phyloP scores from a whole-genome alignment of 1,140 invertebrate genomes.

The Hesperophylax magnus region DNA sequence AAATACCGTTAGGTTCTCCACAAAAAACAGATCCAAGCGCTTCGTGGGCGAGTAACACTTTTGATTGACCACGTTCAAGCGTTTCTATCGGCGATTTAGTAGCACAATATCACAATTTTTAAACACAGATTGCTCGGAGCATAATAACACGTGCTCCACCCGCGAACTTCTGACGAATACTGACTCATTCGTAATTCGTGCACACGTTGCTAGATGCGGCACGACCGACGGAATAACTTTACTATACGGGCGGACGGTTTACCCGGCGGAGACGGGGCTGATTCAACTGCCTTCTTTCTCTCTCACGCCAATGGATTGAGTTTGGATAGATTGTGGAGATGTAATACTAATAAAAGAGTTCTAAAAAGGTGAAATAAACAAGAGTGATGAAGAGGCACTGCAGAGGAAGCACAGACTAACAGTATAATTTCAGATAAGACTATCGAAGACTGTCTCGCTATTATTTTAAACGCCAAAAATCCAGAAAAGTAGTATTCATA shows the following conservation, averaged over 20 bases:
- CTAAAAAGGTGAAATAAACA: neutral
- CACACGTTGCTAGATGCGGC: neutral
- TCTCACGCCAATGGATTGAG: neutral
- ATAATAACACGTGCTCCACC: neutral
- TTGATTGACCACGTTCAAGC: conserved; percentile 15
- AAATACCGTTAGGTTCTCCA: conserved; percentile 30
- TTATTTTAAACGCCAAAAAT: too few species aligned
- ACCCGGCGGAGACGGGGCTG: neutral
- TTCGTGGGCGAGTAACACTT: conserved; percentile 22
- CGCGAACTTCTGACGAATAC: neutral
- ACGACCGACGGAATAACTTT: too few species aligned
- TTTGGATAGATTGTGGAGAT: neutral
- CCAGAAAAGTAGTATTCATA: neutral
- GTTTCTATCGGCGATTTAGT: conserved; percentile 30
- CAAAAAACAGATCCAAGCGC: conserved; percentile 17
- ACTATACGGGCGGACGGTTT: neutral
- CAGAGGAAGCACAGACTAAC: neutral
- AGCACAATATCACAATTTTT: conserved; percentile 22
- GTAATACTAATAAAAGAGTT: neutral
- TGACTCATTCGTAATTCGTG: conserved; percentile 10
- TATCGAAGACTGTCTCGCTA: neutral
- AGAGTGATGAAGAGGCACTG: neutral
- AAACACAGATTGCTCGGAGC: neutral
- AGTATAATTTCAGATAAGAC: neutral
- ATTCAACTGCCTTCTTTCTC: neutral